A percentile compares a stretch with the other conserved stretches of the same genome.
phyloP scores from a whole-genome alignment of 2,888 invertebrate species.

The Tillus elongatus region DNA sequence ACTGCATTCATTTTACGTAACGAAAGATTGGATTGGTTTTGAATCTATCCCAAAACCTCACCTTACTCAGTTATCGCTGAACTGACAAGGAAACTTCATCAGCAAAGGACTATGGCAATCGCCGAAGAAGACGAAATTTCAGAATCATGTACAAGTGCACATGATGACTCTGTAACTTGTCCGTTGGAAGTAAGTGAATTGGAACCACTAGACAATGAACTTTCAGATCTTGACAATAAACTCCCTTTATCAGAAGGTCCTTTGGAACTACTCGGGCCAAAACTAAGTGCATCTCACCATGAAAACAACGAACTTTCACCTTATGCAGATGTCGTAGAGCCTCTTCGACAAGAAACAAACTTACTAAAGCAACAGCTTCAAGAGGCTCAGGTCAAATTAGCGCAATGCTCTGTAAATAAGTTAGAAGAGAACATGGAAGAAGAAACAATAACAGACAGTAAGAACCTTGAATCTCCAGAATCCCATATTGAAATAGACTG shows the following conservation, averaged over 20 bases:
- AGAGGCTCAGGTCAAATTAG: constrained; percentile 37
- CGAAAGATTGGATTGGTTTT: too few species aligned
- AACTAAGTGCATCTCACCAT: constrained; percentile 35
- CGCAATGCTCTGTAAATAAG: constrained; percentile 26
- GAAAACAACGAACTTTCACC: constrained; percentile 32
- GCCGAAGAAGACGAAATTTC: constrained; percentile 65
- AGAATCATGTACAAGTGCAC: constrained; percentile 46
- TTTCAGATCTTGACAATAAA: constrained; percentile 40
- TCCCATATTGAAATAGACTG: constrained; percentile 37
- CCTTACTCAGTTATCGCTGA: constrained; percentile 90
- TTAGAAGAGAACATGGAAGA: constrained; percentile 26
- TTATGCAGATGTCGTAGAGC: constrained; percentile 36
- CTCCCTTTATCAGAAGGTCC: constrained; percentile 38
- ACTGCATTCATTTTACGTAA: too few species aligned
- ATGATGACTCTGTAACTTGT: constrained; percentile 47
- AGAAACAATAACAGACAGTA: constrained; percentile 23
- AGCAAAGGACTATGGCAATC: constrained; percentile 60
- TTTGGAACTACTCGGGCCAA: constrained; percentile 40
- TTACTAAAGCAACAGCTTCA: constrained; percentile 36
- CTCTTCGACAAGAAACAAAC: constrained; percentile 37
- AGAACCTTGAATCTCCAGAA: constrained; percentile 35
- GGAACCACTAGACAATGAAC: constrained; percentile 46
- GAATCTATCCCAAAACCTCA: too few species aligned
- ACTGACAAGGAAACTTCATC: constrained; percentile 71
- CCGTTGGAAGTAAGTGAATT: constrained; percentile 49